Conservation (phyloP, 64 coral and sea anemone species). For the Dendrophyllia cribrosa region DNA sequence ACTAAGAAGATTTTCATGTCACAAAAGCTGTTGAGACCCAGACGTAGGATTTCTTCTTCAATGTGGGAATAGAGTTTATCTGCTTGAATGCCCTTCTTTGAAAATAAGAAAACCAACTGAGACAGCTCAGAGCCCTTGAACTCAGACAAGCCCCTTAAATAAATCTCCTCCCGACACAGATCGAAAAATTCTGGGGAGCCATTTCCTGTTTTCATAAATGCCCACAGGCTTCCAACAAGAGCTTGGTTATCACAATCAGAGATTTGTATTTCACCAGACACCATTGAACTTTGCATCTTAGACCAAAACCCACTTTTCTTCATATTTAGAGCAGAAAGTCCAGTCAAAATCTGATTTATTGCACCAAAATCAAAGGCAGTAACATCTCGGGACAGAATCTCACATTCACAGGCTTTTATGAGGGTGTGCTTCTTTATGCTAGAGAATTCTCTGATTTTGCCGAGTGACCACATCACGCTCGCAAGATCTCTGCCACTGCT, state of each 20-base stretch:
- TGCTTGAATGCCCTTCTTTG: conserved; percentile 2
- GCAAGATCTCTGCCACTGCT: not conserved
- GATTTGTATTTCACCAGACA: not conserved
- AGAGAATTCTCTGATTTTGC: not conserved
- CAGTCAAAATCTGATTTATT: conserved; percentile 11
- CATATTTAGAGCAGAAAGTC: not conserved
- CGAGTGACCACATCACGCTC: not conserved
- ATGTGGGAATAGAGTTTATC: not conserved
- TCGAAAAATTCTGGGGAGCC: not conserved
- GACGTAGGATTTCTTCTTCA: not conserved
- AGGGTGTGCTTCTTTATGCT: not conserved
- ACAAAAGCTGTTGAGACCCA: not conserved
- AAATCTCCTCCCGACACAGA: not conserved
- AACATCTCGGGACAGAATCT: not conserved
- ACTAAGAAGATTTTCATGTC: not conserved
- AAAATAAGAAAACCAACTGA: conserved; percentile 1
- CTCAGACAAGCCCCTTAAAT: not conserved
- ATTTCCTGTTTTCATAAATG: not conserved
- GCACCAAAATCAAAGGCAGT: not conserved
- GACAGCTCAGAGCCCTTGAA: not conserved
- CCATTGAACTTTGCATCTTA: not conserved
- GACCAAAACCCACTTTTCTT: not conserved
- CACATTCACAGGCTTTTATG: not conserved
- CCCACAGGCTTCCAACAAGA: not conserved
- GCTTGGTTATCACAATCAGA: not conserved